These are phyloP conservation scores for Spondyliosoma cantharus DNA, from an alignment of 2,797 vertebrate species.

Conservation along the genomic window DNA sequence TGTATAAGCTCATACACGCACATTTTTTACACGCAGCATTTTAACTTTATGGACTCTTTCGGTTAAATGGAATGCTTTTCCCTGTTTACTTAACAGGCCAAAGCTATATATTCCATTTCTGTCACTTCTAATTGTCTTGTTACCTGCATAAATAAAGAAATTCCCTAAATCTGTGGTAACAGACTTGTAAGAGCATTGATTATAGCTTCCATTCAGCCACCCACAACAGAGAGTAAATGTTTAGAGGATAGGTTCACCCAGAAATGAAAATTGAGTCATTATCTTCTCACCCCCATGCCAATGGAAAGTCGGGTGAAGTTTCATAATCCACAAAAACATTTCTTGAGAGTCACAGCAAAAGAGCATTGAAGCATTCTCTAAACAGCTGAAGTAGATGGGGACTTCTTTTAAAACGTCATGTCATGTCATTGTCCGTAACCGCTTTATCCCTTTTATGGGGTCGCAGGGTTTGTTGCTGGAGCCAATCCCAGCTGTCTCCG, in stretches of 20 bases:
- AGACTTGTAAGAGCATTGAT: constrained; percentile 10
- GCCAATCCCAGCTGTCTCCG: no score
- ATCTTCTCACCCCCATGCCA: no score
- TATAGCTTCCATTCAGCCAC: constrained; percentile 20
- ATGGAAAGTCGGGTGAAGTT: no score
- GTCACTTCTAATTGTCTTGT: constrained; percentile 26
- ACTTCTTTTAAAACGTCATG: no score
- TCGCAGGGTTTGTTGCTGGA: no score
- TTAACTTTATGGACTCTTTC: constrained; percentile 48
- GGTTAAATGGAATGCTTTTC: constrained; percentile 23
- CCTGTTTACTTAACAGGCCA: constrained; percentile 24
- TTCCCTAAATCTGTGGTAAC: constrained; percentile 15
- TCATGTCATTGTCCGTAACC: no score
- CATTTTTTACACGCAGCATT: constrained; percentile 35
- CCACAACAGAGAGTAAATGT: constrained; percentile 9
- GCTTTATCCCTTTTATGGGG: no score
- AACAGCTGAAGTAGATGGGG: no score
- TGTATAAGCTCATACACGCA: not conserved
- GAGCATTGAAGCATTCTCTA: no score
- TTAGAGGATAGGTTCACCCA: not conserved
- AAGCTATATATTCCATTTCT: constrained; percentile 14
- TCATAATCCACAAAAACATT: no score
- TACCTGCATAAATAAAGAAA: constrained; percentile 21
- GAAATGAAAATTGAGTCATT: no score
- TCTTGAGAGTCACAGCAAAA: no score